phyloP scores from a whole-genome alignment of 2,888 invertebrate genomes.

The Conistra vaccinii region DNA sequence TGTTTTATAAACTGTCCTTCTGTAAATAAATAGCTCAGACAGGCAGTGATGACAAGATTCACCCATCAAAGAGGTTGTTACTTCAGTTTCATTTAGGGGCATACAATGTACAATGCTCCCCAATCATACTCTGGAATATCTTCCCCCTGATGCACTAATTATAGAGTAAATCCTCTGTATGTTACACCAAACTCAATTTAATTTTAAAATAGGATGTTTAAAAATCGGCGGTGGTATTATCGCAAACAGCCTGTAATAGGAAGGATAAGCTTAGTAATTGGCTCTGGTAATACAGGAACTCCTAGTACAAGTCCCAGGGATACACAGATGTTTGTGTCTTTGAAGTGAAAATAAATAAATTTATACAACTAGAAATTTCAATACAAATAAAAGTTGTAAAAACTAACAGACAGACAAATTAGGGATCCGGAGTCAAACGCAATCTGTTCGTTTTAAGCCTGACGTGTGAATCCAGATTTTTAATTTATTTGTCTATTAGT shows the following conservation, averaged over 20 bases:
- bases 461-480: too few species aligned
- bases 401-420: too few species aligned
- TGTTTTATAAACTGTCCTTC: constrained; percentile 3
- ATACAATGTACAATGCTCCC: background rate
- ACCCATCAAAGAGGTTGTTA: background rate
- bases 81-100: background rate
- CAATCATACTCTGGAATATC: background rate
- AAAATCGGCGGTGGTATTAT: background rate
- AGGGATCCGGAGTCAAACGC: too few species aligned
- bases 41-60: constrained; percentile 4
- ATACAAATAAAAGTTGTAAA: too few species aligned
- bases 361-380: too few species aligned
- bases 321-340: too few species aligned
- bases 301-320: too few species aligned
- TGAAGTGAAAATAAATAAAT: too few species aligned
- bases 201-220: background rate
- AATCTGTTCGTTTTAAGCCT: too few species aligned
- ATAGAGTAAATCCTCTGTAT: background rate
- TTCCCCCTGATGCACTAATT: background rate
- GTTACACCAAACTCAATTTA: background rate
- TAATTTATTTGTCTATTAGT: too few species aligned
- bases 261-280: background rate
- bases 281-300: too few species aligned
- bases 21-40: background rate
- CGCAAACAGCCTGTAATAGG: background rate